phyloP scores from a whole-genome alignment of 2,113 vertebrate species.

The Varanus komodoensis region DNA sequence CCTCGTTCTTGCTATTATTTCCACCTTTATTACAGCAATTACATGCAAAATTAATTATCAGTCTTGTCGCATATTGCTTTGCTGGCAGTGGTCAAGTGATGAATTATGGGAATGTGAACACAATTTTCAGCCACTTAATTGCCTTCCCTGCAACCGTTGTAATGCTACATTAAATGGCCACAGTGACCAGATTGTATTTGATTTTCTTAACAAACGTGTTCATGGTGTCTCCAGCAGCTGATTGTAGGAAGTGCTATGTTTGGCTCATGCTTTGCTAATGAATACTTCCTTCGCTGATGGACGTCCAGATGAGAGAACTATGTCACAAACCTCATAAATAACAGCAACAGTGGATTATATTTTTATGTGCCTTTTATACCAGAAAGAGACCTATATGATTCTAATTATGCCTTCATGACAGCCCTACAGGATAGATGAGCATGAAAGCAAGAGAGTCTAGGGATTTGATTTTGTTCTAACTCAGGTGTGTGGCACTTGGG shows the following conservation, averaged over 20 bases:
- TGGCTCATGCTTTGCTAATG: conserved; percentile 17
- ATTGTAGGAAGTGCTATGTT: conserved; percentile 60
- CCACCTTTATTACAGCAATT: conserved; percentile 47
- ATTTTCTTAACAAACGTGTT: conserved; percentile 82
- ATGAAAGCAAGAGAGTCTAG: background rate
- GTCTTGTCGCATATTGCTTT: conserved; percentile 54
- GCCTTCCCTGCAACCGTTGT: conserved; percentile 78
- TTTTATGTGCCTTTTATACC: background rate
- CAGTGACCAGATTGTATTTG: conserved; percentile 77
- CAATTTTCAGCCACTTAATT: conserved; percentile 79
- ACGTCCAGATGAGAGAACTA: background rate
- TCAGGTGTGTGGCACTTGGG: no score
- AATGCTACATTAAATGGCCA: conserved; percentile 85
- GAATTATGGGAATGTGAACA: conserved; percentile 61
- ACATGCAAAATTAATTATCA: conserved; percentile 68
- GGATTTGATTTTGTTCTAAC: background rate
- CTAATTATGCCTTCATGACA: background rate
- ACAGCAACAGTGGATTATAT: background rate
- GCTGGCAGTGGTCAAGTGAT: conserved; percentile 70
- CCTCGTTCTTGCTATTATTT: background rate
- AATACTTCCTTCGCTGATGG: background rate
- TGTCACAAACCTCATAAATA: background rate
- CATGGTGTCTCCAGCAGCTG: conserved; percentile 73
- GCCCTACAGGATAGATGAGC: no score
- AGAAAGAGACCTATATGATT: background rate